A percentile compares a stretch with the other conserved stretches of the same genome.
These are phyloP conservation scores for Penaeus vannamei DNA, from an alignment of 1,140 invertebrate genomes.

Conservation along the genomic window DNA sequence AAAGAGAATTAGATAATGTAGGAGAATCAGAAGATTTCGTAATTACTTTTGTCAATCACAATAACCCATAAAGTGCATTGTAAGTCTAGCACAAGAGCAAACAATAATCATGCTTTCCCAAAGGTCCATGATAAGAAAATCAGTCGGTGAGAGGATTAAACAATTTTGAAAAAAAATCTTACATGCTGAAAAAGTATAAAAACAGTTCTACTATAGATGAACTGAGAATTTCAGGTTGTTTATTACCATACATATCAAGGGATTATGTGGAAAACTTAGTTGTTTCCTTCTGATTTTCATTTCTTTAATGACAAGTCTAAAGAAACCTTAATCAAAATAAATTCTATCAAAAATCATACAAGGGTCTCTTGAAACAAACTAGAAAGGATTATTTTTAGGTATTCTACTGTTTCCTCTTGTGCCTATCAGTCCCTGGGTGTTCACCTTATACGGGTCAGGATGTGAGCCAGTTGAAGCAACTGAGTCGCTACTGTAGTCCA, in stretches of 20 bases:
- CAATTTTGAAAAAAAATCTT: background rate
- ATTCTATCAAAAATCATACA: background rate
- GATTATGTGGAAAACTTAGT: too few species aligned
- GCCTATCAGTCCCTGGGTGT: slow-evolving; percentile 17
- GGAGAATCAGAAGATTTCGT: slow-evolving; percentile 21
- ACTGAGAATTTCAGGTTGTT: too few species aligned
- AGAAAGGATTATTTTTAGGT: background rate
- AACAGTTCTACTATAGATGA: too few species aligned
- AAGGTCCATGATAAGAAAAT: background rate
- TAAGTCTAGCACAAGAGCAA: slow-evolving; percentile 55
- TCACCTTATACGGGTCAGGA: slow-evolving; percentile 62
- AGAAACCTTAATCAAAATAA: background rate
- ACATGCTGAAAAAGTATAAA: background rate
- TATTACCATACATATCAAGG: too few species aligned
- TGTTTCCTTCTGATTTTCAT: too few species aligned
- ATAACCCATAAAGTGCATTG: background rate
- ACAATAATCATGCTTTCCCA: slow-evolving; percentile 32
- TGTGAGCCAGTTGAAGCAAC: slow-evolving; percentile 47
- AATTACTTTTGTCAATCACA: background rate
- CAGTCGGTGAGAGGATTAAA: background rate
- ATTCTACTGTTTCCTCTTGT: slow-evolving; percentile 40
- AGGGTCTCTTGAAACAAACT: background rate
- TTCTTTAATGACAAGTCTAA: too few species aligned
- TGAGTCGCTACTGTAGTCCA: slow-evolving; percentile 52
- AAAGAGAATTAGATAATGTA: background rate